Evolutionary conservation across 2,797 vertebrate genomes (phyloP).

Genomic region (Crocidura indochinensis): DNA sequence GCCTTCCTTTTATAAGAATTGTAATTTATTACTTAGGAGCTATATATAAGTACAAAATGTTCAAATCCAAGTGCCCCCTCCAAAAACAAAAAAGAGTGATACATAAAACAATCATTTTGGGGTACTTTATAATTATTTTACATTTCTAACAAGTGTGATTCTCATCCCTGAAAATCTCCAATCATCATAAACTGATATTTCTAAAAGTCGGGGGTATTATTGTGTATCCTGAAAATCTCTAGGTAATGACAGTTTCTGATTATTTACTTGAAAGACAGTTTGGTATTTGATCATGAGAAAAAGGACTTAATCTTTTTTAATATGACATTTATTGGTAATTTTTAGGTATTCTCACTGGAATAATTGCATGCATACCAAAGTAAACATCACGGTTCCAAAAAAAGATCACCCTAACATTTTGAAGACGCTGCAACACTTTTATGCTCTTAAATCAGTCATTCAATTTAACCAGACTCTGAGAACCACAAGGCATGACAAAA

Average conservation of each 20-base stretch:
- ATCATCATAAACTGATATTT: too few relatives aligned
- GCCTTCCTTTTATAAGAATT: not conserved
- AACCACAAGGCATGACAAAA: not conserved
- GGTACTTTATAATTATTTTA: too few relatives aligned
- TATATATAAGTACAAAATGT: too few relatives aligned
- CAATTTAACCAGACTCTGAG: too few relatives aligned
- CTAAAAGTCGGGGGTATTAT: too few relatives aligned
- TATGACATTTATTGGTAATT: not conserved
- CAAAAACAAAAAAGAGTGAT: too few relatives aligned
- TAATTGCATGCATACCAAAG: not conserved
- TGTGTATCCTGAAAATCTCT: not conserved
- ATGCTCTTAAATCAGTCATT: not conserved
- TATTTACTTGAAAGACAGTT: not conserved
- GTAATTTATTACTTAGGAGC: not conserved
- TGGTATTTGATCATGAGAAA: not conserved
- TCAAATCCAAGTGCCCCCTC: too few relatives aligned
- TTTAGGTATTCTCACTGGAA: not conserved
- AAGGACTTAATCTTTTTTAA: not conserved
- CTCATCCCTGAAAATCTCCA: too few relatives aligned
- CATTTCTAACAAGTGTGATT: too few relatives aligned
- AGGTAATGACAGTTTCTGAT: not conserved
- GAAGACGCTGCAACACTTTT: not conserved
- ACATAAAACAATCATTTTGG: too few relatives aligned
- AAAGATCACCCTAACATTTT: not conserved
- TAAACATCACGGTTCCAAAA: not conserved